Conservation (phyloP, 2,113 vertebrate genomes). For the Sprattus sprattus region DNA sequence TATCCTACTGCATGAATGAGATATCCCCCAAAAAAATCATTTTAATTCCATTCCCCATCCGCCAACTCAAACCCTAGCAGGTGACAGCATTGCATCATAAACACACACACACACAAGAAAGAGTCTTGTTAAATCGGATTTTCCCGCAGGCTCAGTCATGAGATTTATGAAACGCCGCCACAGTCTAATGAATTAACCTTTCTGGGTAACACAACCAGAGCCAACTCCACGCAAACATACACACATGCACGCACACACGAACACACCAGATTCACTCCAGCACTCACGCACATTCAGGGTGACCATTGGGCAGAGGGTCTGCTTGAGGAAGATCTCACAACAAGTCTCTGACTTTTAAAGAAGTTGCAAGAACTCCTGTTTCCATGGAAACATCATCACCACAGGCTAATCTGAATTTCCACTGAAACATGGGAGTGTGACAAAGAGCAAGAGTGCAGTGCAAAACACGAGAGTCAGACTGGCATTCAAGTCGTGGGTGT, state of each 20-base stretch:
- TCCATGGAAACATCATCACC: slow-evolving; percentile 1
- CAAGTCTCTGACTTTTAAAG: background rate
- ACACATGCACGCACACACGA: background rate
- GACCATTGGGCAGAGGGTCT: background rate
- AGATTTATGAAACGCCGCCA: background rate
- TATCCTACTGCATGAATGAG: background rate
- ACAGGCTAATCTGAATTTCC: background rate
- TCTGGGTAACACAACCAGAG: background rate
- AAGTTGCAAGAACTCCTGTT: background rate
- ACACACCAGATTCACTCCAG: background rate
- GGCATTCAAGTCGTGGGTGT: background rate
- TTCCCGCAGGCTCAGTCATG: background rate
- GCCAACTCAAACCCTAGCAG: background rate
- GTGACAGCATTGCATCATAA: background rate
- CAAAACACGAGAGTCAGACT: background rate
- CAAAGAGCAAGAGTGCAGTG: background rate
- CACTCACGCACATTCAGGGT: background rate
- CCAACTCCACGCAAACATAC: background rate
- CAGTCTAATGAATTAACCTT: background rate
- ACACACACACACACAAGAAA: background rate
- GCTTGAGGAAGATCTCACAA: background rate
- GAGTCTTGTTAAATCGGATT: slow-evolving; percentile 8
- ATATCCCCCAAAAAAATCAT: background rate
- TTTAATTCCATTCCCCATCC: background rate
- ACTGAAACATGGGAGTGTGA: background rate